Percentiles rank a stretch among this genome's conserved stretches.
phyloP scores from a whole-genome alignment of 2,888 invertebrate species.

The Leptopilina myrica region DNA sequence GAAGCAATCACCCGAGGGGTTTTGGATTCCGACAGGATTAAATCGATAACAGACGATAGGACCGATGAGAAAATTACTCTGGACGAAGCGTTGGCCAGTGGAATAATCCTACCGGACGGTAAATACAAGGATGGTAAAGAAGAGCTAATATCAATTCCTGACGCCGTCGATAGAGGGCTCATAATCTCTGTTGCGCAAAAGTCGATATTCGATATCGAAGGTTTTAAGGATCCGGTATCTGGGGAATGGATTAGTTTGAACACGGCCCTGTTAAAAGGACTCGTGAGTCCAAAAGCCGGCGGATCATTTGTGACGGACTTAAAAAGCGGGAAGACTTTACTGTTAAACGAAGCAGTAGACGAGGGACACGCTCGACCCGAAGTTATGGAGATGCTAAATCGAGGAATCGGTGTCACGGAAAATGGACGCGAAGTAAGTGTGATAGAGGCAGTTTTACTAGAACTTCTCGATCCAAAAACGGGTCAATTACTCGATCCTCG shows the following conservation, averaged over 20 bases:
- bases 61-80: conserved; percentile 89
- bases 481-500: conserved; percentile 89
- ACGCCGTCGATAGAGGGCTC: conserved; percentile 93
- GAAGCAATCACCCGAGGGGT: conserved; percentile 93
- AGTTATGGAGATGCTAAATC: conserved; percentile 90
- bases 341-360: conserved; percentile 88
- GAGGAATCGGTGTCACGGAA: conserved; percentile 88
- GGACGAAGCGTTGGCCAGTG: conserved; percentile 89
- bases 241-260: conserved; percentile 91
- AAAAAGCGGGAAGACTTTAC: conserved; percentile 86
- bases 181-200: conserved; percentile 92
- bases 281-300: conserved; percentile 85
- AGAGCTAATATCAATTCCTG: conserved; percentile 86
- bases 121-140: conserved; percentile 85
- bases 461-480: conserved; percentile 91
- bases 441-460: conserved; percentile 92
- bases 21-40: conserved; percentile 88
- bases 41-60: conserved; percentile 89
- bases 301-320: conserved; percentile 85
- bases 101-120: conserved; percentile 86
- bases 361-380: conserved; percentile 89
- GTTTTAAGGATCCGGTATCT: conserved; percentile 89
- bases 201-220: conserved; percentile 95
- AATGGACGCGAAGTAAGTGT: conserved; percentile 87
- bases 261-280: conserved; percentile 86